A percentile compares a stretch with the other conserved stretches of the same genome.
Evolutionary conservation across 2,888 invertebrate genomes (phyloP).

Genomic region (Lasioglossum pauxillum): DNA sequence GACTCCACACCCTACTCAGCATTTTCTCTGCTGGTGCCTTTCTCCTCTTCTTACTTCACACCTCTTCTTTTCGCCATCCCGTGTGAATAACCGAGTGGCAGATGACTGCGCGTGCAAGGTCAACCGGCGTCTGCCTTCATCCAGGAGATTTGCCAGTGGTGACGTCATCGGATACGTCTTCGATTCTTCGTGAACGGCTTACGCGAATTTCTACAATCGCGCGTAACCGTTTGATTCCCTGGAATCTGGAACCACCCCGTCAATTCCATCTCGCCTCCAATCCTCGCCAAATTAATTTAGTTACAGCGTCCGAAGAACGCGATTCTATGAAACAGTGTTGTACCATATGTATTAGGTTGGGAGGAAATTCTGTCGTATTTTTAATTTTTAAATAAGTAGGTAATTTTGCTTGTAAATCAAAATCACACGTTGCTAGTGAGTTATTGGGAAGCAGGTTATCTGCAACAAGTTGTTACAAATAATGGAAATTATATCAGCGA

Average conservation of each 20-base stretch:
- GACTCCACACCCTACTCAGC: conserved; percentile 41
- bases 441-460: too few species aligned
- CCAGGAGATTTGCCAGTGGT: conserved; percentile 58
- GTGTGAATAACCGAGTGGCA: conserved; percentile 69
- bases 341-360: too few species aligned
- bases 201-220: conserved; percentile 45
- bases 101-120: conserved; percentile 76
- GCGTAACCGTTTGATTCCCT: conserved; percentile 31
- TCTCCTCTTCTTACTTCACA: conserved; percentile 49
- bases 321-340: too few species aligned
- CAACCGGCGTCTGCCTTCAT: conserved; percentile 75
- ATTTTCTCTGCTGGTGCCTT: conserved; percentile 40
- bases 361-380: too few species aligned
- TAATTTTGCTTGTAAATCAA: too few species aligned
- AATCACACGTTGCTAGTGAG: too few species aligned
- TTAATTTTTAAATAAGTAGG: too few species aligned
- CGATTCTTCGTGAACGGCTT: conserved; percentile 45
- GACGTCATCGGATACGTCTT: conserved; percentile 65
- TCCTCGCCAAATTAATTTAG: background rate
- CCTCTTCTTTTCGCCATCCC: conserved; percentile 47
- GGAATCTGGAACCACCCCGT: background rate
- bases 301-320: too few species aligned
- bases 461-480: too few species aligned
- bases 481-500: too few species aligned
- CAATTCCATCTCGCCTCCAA: background rate